A percentile compares a stretch with the other conserved stretches of the same genome.
Evolutionary conservation across 2,888 invertebrate genomes (phyloP).

Genomic region (Bibio marci): DNA sequence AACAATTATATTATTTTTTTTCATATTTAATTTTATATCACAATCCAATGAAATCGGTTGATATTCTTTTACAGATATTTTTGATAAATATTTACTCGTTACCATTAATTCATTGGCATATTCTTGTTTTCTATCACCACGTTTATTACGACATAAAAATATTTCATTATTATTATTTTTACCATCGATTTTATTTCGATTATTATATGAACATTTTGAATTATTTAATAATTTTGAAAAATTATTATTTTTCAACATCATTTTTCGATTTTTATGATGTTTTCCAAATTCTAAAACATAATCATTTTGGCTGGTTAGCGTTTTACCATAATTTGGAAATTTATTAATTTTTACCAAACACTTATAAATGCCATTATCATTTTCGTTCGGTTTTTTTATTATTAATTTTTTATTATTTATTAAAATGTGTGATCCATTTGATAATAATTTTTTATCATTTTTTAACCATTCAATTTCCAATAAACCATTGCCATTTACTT

Average conservation of each 20-base stretch:
- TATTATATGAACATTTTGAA: too few species aligned
- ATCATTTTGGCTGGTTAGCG: conserved; percentile 7
- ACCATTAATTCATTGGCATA: conserved; percentile 27
- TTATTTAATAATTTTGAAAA: too few species aligned
- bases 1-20: conserved; percentile 12
- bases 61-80: conserved; percentile 48
- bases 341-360: conserved; percentile 36
- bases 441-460: conserved; percentile 42
- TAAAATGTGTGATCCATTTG: conserved; percentile 35
- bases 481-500: conserved; percentile 14
- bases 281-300: conserved; percentile 19
- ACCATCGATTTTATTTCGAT: too few species aligned
- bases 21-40: conserved; percentile 12
- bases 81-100: conserved; percentile 37
- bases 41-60: conserved; percentile 46
- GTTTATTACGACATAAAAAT: conserved; percentile 25
- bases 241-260: too few species aligned
- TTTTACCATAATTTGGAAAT: conserved; percentile 40
- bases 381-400: conserved; percentile 19
- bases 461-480: conserved; percentile 31
- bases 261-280: conserved; percentile 15
- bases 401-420: conserved; percentile 30
- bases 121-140: conserved; percentile 16
- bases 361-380: conserved; percentile 55
- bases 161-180: conserved; percentile 5